phyloP scores from a whole-genome alignment of 2,113 vertebrate genomes.

The Clarias gariepinus region DNA sequence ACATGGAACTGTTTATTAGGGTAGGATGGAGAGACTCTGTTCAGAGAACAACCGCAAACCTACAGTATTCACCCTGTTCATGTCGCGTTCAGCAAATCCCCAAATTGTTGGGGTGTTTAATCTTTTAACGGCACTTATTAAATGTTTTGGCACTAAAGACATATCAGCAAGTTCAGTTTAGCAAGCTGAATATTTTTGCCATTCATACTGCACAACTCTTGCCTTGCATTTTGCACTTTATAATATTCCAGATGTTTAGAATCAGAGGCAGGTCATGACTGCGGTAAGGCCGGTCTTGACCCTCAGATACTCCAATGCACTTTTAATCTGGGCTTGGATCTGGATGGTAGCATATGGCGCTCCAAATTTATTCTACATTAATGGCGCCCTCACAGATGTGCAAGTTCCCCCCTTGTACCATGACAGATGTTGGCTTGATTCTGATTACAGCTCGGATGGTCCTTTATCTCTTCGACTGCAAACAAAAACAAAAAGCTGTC shows the following conservation, averaged over 20 bases:
- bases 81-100: not conserved
- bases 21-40: not conserved
- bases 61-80: not conserved
- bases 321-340: not conserved
- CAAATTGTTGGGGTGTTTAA: not conserved
- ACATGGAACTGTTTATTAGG: not conserved
- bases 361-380: not conserved
- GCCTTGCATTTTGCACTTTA: not conserved
- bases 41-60: not conserved
- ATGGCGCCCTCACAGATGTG: not conserved
- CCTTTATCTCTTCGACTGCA: not conserved
- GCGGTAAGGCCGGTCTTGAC: not conserved
- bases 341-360: not conserved
- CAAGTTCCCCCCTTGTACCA: not conserved
- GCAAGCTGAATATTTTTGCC: not conserved
- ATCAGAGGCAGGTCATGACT: not conserved
- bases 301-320: not conserved
- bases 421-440: not conserved
- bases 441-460: not conserved
- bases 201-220: not conserved
- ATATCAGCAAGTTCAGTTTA: not conserved
- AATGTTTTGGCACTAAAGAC: not conserved
- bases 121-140: not conserved
- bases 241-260: not conserved
- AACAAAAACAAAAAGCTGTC: not conserved